Evolutionary conservation across 2,113 vertebrate species (phyloP).

Genomic region (Odocoileus virginianus): DNA sequence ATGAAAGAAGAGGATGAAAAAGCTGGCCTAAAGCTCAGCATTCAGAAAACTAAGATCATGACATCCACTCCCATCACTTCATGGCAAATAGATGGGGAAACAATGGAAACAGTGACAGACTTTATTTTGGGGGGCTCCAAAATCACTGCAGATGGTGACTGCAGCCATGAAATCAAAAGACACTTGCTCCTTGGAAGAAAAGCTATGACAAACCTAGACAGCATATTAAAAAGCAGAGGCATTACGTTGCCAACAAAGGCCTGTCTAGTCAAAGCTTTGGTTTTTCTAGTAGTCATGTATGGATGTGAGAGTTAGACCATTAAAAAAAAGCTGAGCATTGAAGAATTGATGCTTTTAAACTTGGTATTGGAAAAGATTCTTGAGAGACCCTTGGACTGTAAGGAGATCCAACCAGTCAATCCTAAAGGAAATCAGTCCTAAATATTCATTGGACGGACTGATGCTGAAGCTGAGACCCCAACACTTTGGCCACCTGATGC

Average conservation of each 20-base stretch:
- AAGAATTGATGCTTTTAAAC: neutral
- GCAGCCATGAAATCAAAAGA: neutral
- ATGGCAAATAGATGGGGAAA: neutral
- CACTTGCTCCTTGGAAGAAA: neutral
- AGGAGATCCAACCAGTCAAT: neutral
- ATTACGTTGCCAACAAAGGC: neutral
- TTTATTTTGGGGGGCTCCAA: neutral
- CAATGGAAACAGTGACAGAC: neutral
- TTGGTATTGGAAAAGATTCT: neutral
- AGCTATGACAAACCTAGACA: neutral
- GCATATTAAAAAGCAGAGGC: neutral
- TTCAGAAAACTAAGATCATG: neutral
- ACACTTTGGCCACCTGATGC: neutral
- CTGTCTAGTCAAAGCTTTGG: neutral
- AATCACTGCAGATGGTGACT: neutral
- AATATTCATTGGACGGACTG: neutral
- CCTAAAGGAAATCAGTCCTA: neutral
- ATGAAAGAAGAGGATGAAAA: neutral
- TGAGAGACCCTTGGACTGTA: neutral
- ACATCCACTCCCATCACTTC: neutral
- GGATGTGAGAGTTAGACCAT: neutral
- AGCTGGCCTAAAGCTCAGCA: neutral
- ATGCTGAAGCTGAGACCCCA: neutral
- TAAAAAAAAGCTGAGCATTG: neutral
- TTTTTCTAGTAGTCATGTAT: neutral